These are phyloP conservation scores for Gari tellinella DNA, from an alignment of 2,888 invertebrate species.

Conservation along the genomic window DNA sequence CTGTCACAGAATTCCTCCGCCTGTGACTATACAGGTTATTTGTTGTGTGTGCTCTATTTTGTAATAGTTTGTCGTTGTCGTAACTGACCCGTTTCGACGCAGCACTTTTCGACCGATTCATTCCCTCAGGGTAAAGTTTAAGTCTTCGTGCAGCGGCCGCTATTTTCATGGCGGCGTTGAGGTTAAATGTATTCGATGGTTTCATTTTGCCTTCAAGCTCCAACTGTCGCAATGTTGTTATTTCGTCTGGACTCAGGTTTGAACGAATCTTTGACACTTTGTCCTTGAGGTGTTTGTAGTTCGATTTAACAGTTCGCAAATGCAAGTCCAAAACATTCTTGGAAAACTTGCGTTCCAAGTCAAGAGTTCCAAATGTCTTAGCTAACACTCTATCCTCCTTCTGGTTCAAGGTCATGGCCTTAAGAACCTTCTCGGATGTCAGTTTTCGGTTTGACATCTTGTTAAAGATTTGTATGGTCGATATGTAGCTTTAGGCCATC, in stretches of 20 bases:
- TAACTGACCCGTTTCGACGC: slow-evolving; percentile 2
- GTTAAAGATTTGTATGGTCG: background rate
- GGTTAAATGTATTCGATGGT: slow-evolving; percentile 62
- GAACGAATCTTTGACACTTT: slow-evolving; percentile 78
- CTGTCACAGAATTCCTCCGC: slow-evolving; percentile 74
- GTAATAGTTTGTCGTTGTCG: slow-evolving; percentile 34
- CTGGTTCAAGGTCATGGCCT: slow-evolving; percentile 76
- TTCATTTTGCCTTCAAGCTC: slow-evolving; percentile 75
- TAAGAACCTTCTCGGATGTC: slow-evolving; percentile 67
- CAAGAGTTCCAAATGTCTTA: slow-evolving; percentile 77
- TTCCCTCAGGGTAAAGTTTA: slow-evolving; percentile 61
- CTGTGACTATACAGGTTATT: slow-evolving; percentile 33
- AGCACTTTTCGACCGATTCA: slow-evolving; percentile 28
- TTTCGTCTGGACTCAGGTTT: slow-evolving; percentile 75
- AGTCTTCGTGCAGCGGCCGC: slow-evolving; percentile 76
- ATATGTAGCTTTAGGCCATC: too few species aligned
- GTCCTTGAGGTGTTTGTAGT: slow-evolving; percentile 76
- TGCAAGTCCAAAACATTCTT: slow-evolving; percentile 77
- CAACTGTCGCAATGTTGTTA: slow-evolving; percentile 68
- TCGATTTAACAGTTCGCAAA: slow-evolving; percentile 75
- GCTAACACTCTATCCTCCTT: slow-evolving; percentile 79
- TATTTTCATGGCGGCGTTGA: slow-evolving; percentile 76
- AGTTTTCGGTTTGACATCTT: slow-evolving; percentile 45
- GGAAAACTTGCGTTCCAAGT: slow-evolving; percentile 75
- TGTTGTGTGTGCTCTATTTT: slow-evolving; percentile 39